Evolutionary conservation across 2,113 vertebrate genomes (phyloP), one percentile per base, ranked within the genome.

Genomic region (Pithys albifrons): DNA sequence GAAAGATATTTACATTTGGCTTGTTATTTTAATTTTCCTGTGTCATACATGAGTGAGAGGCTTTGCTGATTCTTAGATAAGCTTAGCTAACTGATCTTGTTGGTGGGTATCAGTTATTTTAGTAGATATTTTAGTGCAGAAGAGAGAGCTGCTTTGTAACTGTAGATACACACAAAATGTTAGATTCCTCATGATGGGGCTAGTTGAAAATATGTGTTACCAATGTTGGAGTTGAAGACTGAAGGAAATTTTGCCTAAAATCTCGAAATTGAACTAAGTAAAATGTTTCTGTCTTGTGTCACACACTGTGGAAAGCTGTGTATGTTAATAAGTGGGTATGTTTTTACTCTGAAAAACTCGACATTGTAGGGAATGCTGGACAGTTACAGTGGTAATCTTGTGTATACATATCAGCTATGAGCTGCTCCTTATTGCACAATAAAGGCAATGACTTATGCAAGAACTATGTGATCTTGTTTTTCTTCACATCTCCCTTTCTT

Each of bases 401-500:
- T 35, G 5, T 69, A 0, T 65, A 16, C 0, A 0, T 45, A 64
- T 10, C 0, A 0, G 51, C 37, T 65, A 31, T 1, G 15, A 57
- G 22, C 24, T 41, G 22, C 41, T 75, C 0, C 0, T 78, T 88
- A 51, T 49, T 73, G 64, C 55, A 48, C 48, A 90, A 61, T 55
- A 77, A 95, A 54, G 11, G 35, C 51, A 88, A 12, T 64, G 31
- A 76, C 19, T 89, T 82, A 67, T 1, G 13, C 27, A 74, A 88
- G 41, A 72, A 65, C 13, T 45, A 39, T 13, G 31, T 12, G 23
- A 77, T 88, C 37, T 46, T 79, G 25, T 62, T 88, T 88, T 49
- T 80, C 27, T 55, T 77, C 48, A 33, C 55, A 48, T 88, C 51
- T 94, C 64, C 12, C 43, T 90, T 79, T 90, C 82, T 79, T 92